A percentile compares a stretch with the other conserved stretches of the same genome.
Evolutionary conservation across 2,113 vertebrate genomes (phyloP).

Genomic region (Narcine bancroftii): DNA sequence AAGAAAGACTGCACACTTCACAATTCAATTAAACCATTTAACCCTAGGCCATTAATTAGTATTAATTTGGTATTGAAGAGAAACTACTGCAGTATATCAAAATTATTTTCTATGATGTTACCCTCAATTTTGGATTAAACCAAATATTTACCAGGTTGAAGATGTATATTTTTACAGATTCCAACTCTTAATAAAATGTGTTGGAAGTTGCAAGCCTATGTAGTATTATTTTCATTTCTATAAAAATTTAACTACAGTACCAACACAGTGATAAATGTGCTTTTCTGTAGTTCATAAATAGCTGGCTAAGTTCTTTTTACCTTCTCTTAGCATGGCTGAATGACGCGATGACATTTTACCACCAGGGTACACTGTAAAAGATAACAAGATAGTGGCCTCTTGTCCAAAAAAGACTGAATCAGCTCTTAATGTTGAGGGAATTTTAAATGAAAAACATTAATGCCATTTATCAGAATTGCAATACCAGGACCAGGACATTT

Average conservation of each 20-base stretch:
- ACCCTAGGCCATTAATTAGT: background rate
- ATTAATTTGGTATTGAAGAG: background rate
- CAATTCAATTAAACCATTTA: background rate
- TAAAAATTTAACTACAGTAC: slow-evolving; percentile 21
- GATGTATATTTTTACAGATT: background rate
- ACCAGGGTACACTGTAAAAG: slow-evolving; percentile 27
- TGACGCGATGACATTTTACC: slow-evolving; percentile 31
- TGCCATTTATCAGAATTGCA: background rate
- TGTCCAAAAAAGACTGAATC: slow-evolving; percentile 5
- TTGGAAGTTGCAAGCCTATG: background rate
- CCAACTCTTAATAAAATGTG: background rate
- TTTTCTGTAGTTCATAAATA: background rate
- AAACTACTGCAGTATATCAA: background rate
- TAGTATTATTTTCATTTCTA: background rate
- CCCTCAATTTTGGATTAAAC: background rate
- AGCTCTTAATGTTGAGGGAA: slow-evolving; percentile 16
- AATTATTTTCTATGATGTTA: background rate
- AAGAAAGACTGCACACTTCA: background rate
- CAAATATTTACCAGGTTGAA: background rate
- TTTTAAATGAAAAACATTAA: slow-evolving; percentile 6
- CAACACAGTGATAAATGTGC: background rate
- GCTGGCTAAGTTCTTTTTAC: slow-evolving; percentile 23
- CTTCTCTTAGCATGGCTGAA: slow-evolving; percentile 36
- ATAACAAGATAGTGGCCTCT: slow-evolving; percentile 26
- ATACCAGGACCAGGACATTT: background rate